Evolutionary conservation across 2,888 invertebrate genomes (phyloP).

Genomic region (Dinocampus coccinellae): DNA sequence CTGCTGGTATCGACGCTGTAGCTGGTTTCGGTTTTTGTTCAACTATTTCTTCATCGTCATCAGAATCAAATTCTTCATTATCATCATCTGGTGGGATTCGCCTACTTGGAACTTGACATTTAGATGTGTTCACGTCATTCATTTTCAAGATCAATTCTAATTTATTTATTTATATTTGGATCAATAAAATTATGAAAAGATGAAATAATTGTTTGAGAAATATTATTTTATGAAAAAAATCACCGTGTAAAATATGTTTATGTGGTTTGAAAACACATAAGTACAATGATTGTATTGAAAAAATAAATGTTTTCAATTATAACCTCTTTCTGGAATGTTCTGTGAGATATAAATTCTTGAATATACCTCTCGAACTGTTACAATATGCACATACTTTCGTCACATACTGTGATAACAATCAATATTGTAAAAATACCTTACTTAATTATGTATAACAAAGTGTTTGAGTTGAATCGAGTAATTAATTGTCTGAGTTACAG

Average conservation of each 20-base stretch:
- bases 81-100: slow-evolving; percentile 34
- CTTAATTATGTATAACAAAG: neutral
- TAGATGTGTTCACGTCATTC: neutral
- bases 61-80: slow-evolving; percentile 55
- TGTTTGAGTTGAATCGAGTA: neutral
- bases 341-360: neutral
- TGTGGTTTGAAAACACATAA: neutral
- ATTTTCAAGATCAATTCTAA: neutral
- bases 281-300: neutral
- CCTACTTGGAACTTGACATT: neutral
- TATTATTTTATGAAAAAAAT: no score
- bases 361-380: neutral
- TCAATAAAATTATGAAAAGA: neutral
- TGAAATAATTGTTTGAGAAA: no score
- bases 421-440: neutral
- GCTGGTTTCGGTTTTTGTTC: slow-evolving; percentile 27
- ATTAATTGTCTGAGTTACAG: neutral
- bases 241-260: neutral
- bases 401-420: neutral
- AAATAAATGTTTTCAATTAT: neutral
- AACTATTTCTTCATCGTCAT: slow-evolving; percentile 49
- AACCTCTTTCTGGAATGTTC: neutral
- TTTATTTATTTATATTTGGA: neutral
- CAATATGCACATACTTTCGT: neutral
- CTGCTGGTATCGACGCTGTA: slow-evolving; percentile 12